Evolutionary conservation across 1,140 invertebrate genomes (phyloP).

Genomic region (Zophobas morio): DNA sequence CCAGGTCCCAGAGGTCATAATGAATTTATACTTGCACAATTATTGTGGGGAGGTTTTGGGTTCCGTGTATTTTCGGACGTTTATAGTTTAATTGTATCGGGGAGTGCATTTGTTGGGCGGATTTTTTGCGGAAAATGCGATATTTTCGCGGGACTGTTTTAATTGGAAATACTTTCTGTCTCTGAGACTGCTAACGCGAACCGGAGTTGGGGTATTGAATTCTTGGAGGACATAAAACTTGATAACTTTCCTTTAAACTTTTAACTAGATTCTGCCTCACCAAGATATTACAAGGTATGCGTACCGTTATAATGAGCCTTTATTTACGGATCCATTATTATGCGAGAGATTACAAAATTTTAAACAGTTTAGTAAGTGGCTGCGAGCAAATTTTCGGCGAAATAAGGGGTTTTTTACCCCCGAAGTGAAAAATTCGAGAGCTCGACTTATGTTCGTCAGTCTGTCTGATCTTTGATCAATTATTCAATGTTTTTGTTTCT

Average conservation of each 20-base stretch:
- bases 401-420: no score
- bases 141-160: constrained; percentile 7
- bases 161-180: constrained; percentile 33
- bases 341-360: constrained; percentile 8
- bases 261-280: constrained; percentile 11
- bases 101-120: not conserved
- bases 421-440: no score
- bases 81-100: constrained; percentile 9
- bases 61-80: constrained; percentile 1
- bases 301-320: not conserved
- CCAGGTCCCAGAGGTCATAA: constrained; percentile 19
- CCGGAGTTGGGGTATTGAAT: constrained; percentile 25
- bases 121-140: not conserved
- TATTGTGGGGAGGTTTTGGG: constrained; percentile 15
- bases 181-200: not conserved
- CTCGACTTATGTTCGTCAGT: no score
- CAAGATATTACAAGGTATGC: constrained; percentile 5
- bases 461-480: no score
- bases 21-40: constrained; percentile 29
- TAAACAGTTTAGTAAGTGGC: not conserved
- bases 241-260: constrained; percentile 26
- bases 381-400: no score
- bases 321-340: not conserved
- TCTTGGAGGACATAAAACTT: constrained; percentile 33
- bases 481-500: no score